phyloP scores from a whole-genome alignment of 2,797 vertebrate species.

The Bradypus variegatus region DNA sequence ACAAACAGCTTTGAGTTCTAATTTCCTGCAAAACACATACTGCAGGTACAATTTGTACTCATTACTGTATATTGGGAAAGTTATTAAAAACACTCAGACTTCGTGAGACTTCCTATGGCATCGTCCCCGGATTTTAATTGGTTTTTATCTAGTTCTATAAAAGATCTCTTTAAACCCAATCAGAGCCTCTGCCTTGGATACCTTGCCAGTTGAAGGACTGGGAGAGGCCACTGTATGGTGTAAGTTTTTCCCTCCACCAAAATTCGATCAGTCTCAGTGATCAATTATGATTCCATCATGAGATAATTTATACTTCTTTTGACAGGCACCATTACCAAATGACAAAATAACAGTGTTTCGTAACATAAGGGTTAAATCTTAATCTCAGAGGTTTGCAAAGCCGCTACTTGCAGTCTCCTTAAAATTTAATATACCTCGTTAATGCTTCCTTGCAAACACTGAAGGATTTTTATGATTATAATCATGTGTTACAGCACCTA shows the following conservation, averaged over 20 bases:
- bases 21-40: constrained; percentile 72
- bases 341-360: constrained; percentile 72
- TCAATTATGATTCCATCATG: constrained; percentile 56
- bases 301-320: constrained; percentile 63
- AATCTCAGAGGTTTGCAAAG: constrained; percentile 83
- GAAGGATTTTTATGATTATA: constrained; percentile 93
- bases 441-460: constrained; percentile 85
- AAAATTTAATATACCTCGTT: constrained; percentile 88
- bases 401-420: constrained; percentile 80
- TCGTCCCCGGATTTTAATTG: constrained; percentile 75
- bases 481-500: constrained; percentile 91
- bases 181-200: constrained; percentile 60
- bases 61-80: constrained; percentile 76
- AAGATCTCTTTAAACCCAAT: constrained; percentile 73
- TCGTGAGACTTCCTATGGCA: constrained; percentile 74
- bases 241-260: constrained; percentile 51
- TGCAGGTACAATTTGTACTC: constrained; percentile 76
- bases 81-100: constrained; percentile 78
- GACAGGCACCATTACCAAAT: constrained; percentile 69
- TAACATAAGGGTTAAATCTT: constrained; percentile 82
- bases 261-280: constrained; percentile 33
- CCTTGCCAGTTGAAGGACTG: constrained; percentile 43
- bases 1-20: constrained; percentile 75
- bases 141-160: constrained; percentile 74
- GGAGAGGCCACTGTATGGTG: constrained; percentile 33